phyloP scores from a whole-genome alignment of 1,140 invertebrate species.

The Brachionus angularis region DNA sequence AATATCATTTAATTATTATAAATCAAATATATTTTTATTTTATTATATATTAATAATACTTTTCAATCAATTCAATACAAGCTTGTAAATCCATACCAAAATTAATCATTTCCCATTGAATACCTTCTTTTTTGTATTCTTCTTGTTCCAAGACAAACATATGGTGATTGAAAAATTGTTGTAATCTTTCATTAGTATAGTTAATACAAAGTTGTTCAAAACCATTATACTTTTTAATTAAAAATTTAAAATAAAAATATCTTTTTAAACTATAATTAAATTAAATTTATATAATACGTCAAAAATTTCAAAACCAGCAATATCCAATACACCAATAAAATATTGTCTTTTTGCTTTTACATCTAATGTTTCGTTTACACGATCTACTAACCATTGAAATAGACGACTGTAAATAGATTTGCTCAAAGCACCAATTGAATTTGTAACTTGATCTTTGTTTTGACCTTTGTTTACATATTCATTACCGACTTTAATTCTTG shows the following conservation, averaged over 20 bases:
- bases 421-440: conserved; percentile 90
- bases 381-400: conserved; percentile 94
- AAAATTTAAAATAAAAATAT: too few species aligned
- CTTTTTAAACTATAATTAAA: too few species aligned
- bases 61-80: conserved; percentile 98
- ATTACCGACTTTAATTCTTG: conserved; percentile 67
- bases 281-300: too few species aligned
- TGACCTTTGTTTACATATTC: conserved; percentile 97
- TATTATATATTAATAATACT: too few species aligned
- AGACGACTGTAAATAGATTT: conserved; percentile 95
- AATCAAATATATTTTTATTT: too few species aligned
- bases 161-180: conserved; percentile 99
- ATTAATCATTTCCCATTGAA: conserved; percentile 98
- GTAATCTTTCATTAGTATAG: conserved; percentile 99
- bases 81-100: conserved; percentile 96
- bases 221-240: too few species aligned
- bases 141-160: conserved; percentile 99
- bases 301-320: conserved; percentile 99
- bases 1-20: too few species aligned
- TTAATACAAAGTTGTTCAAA: conserved; percentile 99
- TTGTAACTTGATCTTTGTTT: conserved; percentile 86
- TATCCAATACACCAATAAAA: conserved; percentile 99
- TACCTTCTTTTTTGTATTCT: conserved; percentile 95
- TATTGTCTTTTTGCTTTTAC: conserved; percentile 94
- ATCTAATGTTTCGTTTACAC: conserved; percentile 96